phyloP scores from a whole-genome alignment of 1,140 invertebrate species.

The Tigriopus japonicus region DNA sequence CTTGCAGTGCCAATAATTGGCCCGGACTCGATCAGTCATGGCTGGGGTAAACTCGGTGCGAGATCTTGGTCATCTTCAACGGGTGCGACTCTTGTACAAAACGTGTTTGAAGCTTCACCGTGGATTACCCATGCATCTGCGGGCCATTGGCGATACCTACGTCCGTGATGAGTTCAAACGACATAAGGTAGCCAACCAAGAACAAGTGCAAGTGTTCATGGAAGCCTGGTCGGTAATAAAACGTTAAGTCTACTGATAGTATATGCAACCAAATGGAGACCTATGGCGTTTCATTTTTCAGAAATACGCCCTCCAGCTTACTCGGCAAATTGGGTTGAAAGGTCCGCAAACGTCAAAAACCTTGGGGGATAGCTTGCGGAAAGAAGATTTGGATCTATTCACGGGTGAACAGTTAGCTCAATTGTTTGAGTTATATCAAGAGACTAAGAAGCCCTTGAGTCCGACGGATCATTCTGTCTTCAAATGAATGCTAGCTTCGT shows the following conservation, averaged over 20 bases:
- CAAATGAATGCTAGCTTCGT: too few species aligned
- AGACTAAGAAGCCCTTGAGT: conserved; percentile 16
- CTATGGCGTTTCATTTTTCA: conserved; percentile 26
- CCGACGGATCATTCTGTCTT: too few species aligned
- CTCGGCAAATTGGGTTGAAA: conserved; percentile 45
- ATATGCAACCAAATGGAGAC: neutral
- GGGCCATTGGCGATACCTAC: conserved; percentile 43
- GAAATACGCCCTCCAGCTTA: conserved; percentile 50
- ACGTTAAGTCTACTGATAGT: conserved; percentile 14
- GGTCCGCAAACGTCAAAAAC: conserved; percentile 31
- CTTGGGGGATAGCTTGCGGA: conserved; percentile 39
- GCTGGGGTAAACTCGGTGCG: too few species aligned
- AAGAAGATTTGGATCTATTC: conserved; percentile 43
- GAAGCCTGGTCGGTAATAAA: conserved; percentile 66
- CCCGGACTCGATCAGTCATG: too few species aligned
- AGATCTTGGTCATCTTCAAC: conserved; percentile 33
- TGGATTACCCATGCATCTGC: conserved; percentile 51
- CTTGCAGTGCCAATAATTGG: too few species aligned
- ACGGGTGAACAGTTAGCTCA: conserved; percentile 59
- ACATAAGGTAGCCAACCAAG: conserved; percentile 52
- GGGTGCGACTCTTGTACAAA: conserved; percentile 63
- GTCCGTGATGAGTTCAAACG: conserved; percentile 68
- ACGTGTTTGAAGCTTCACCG: conserved; percentile 63
- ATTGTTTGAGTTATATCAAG: conserved; percentile 49
- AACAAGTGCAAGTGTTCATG: conserved; percentile 54